Conservation (phyloP, 2,888 invertebrate genomes). For the Capitulum mitella region DNA sequence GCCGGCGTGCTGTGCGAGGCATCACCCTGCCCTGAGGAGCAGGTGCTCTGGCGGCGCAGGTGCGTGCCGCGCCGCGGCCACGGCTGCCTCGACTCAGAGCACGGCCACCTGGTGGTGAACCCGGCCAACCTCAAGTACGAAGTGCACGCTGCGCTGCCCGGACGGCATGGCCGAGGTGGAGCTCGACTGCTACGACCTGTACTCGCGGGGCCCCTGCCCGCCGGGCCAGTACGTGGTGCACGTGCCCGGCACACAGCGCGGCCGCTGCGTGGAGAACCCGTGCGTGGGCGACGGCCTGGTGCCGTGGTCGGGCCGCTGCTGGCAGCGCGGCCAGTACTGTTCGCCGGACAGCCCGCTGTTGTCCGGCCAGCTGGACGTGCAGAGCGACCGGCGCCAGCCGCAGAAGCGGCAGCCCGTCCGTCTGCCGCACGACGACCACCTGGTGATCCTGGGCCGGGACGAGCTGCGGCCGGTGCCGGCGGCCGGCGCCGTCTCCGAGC, state of each 20-base stretch:
- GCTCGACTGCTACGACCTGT: background rate
- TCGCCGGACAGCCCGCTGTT: background rate
- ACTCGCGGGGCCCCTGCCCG: constrained; percentile 16
- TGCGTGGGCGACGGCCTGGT: background rate
- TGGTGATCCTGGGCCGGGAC: background rate
- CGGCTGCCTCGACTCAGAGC: constrained; percentile 1
- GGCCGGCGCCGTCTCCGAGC: background rate
- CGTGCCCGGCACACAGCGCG: background rate
- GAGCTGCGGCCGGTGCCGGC: background rate
- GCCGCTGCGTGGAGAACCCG: background rate
- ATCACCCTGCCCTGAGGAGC: background rate
- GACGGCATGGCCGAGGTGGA: constrained; percentile 1
- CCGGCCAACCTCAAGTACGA: constrained; percentile 13
- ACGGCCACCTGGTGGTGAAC: background rate
- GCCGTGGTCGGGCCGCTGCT: background rate
- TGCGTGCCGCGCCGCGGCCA: background rate
- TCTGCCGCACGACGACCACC: background rate
- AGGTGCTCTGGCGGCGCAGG: background rate
- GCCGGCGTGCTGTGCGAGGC: background rate
- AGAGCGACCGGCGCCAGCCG: background rate
- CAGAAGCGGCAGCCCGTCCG: background rate
- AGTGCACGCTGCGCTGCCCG: constrained; percentile 4
- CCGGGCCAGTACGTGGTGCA: constrained; percentile 1
- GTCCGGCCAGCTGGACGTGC: background rate
- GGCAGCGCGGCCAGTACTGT: constrained; percentile 21